These are phyloP conservation scores for Macaria liturata DNA, from an alignment of 2,888 invertebrate genomes.

Conservation along the genomic window DNA sequence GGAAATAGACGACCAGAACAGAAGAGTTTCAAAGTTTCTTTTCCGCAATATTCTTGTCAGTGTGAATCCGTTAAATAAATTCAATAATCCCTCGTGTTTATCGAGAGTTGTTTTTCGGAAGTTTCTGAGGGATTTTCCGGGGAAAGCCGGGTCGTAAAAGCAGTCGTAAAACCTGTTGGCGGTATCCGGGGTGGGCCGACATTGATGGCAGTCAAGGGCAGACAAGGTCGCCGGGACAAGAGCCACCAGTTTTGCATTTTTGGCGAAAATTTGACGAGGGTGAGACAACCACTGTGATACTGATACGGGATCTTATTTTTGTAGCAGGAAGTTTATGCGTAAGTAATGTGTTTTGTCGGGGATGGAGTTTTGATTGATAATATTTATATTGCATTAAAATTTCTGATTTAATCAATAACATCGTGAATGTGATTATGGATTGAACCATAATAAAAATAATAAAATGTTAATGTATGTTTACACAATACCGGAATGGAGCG, in stretches of 20 bases:
- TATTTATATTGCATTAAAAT: too few relatives aligned
- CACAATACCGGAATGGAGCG: too few relatives aligned
- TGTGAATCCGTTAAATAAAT: conserved; percentile 34
- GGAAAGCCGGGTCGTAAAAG: conserved; percentile 58
- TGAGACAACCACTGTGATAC: conserved; percentile 5
- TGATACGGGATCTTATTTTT: background rate
- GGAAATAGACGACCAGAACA: conserved; percentile 5
- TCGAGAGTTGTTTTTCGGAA: conserved; percentile 59
- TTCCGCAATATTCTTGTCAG: conserved; percentile 15
- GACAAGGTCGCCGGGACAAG: conserved; percentile 49
- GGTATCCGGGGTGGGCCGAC: conserved; percentile 43
- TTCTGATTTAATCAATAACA: too few relatives aligned
- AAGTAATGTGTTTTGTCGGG: background rate
- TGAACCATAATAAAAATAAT: too few relatives aligned
- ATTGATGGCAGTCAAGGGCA: conserved; percentile 62
- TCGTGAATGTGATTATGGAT: too few relatives aligned
- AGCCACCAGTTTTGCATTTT: conserved; percentile 28
- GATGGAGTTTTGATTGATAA: too few relatives aligned
- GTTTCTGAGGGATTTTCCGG: conserved; percentile 48
- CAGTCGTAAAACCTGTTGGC: conserved; percentile 68
- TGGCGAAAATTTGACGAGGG: conserved; percentile 18
- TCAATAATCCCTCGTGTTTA: conserved; percentile 49
- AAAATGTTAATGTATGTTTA: too few relatives aligned
- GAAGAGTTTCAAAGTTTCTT: conserved; percentile 12
- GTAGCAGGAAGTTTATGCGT: background rate